Conservation (phyloP, 2,888 invertebrate genomes). For the Halocaridina rubra region DNA sequence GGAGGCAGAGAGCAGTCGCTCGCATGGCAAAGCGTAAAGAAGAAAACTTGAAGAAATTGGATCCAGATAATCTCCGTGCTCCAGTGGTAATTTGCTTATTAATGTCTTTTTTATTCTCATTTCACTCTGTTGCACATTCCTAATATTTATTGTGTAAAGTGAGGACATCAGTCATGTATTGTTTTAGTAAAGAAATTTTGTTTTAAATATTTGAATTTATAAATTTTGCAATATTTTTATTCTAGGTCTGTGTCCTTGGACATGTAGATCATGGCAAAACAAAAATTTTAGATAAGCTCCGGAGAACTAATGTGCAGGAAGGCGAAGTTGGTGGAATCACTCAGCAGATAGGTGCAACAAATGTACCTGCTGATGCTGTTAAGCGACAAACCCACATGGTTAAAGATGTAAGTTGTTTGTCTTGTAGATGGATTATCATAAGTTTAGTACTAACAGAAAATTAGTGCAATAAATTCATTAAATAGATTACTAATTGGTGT, state of each 20-base stretch:
- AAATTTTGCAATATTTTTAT: neutral
- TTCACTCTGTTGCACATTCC: neutral
- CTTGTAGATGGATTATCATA: too few relatives aligned
- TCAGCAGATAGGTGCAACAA: slow-evolving; percentile 99
- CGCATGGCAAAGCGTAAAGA: slow-evolving; percentile 80
- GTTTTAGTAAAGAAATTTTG: too few relatives aligned
- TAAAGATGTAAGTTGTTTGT: slow-evolving; percentile 82
- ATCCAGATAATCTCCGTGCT: slow-evolving; percentile 82
- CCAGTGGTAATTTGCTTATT: slow-evolving; percentile 77
- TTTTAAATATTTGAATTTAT: too few relatives aligned
- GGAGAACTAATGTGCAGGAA: slow-evolving; percentile 90
- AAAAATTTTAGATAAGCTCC: slow-evolving; percentile 95
- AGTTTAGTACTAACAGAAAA: too few relatives aligned
- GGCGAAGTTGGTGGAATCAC: slow-evolving; percentile 99
- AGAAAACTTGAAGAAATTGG: slow-evolving; percentile 78
- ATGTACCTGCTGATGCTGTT: slow-evolving; percentile 96
- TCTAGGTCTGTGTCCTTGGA: slow-evolving; percentile 88
- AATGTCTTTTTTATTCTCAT: neutral
- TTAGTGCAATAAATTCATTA: too few relatives aligned
- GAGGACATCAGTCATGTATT: neutral
- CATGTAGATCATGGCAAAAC: slow-evolving; percentile 99
- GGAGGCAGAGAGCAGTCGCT: slow-evolving; percentile 78
- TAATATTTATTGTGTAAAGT: neutral
- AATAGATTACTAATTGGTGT: too few relatives aligned
- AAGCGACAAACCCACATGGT: slow-evolving; percentile 94